Evolutionary conservation across 2,113 vertebrate genomes (phyloP), one percentile per base, ranked within the genome.

Genomic region (Phylloscopus trochiloides): DNA sequence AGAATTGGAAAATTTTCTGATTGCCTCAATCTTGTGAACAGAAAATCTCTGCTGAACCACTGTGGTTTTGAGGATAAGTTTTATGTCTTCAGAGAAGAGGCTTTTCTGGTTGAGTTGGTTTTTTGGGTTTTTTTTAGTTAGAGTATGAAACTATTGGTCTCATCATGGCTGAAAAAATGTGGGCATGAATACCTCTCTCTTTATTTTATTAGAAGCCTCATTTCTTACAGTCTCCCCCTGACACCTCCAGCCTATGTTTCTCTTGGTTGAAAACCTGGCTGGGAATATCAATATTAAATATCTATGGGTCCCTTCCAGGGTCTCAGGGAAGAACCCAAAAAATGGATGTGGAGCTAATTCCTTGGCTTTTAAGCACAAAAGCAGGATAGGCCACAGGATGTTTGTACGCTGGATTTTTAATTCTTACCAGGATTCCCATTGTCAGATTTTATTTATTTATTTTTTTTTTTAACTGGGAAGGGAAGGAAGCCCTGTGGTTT

Each of bases 1-100:
- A 85, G 45, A 90, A 51, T 45, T 83, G 90, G 82, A 95, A 94
- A 63, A 42, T 67, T 74, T 96, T 91, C 57, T 77, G 57, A 82
- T 94, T 92, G 86, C 91, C 45, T 96, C 75, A 18, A 2, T 84
- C 91, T 81, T 77, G 59, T 8, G 72, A 86, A 45, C 38, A 31
- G 17, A 40, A 75, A 29, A 54, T 68, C 81, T 84, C 65, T 59
- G 65, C 84, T 89, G 79, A 86, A 12, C 32, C 42, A 11, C 84
- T 74, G n/a, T 32, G 42, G 2, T 40, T 79, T 40, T 55, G 91
- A 80, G 65, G 66, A 80, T 67, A 43, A 52, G 47, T 63, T 84
- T 81, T 74, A 22, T 55, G 28, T 36, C 5, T 38, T 76, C 80
- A 86, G 65, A 90, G 70, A 85, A 71, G 62, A 81, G 14, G 28